Evolutionary conservation across 2,113 vertebrate species (phyloP), one percentile per base, ranked within the genome.

Genomic region (Gulo gulo): DNA sequence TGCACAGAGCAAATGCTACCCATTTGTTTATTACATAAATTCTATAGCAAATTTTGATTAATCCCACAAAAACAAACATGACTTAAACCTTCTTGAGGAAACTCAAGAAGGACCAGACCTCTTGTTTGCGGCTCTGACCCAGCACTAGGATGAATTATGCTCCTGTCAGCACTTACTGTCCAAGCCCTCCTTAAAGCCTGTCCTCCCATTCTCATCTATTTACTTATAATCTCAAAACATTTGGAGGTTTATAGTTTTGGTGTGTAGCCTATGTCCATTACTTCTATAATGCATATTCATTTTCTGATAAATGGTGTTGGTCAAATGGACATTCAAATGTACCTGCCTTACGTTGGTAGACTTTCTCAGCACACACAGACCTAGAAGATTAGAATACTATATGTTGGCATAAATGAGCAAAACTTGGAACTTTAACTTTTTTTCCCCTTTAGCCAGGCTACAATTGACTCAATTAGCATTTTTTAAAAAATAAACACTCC

Each of bases 261-360:
- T 50, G 57, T 83, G 39, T 57, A 47, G 26, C 5, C 90, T 90
- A 67, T 39, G 61, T n/a, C 26, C 82, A 12, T 80, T 8, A 26
- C 52, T 95, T 91, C 69, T 57, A 42, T 29, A 10, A 85, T 15
- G 15, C 7, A 45, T 61, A 20, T 76, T 96, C 50, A 92, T 95
- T 94, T 86, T 94, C 55, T 61, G 73, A 91, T 67, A 61, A 71
- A 92, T 93, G 42, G 29, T 31, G 4, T n/a, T 6, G 15, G 24
- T 57, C 93, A 93, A 65, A 67, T 91, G 83, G 93, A 63, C 65
- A 57, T 91, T 82, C 31, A 6, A 93, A 87, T 52, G 4, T 34
- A 94, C 78, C 29, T 94, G 63, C 55, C 96, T 97, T 97, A 74
- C 74, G 73, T 95, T 96, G 65, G 55, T 7, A 91, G 26, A 79